Evolutionary conservation across 2,797 vertebrate genomes (phyloP).

Genomic region (Capromys pilorides): DNA sequence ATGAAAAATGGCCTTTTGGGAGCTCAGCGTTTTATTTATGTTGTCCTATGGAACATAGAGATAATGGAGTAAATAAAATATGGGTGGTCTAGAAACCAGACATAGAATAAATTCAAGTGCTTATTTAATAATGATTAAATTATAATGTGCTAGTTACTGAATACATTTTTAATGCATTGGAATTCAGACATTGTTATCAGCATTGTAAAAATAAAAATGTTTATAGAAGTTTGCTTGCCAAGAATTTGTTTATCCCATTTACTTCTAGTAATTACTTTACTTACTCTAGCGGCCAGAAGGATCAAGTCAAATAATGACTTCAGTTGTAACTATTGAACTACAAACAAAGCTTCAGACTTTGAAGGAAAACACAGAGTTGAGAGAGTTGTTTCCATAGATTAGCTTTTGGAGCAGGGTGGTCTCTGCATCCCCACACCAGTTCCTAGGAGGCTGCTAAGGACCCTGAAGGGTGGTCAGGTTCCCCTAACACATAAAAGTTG

Average conservation of each 20-base stretch:
- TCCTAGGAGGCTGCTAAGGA: background rate
- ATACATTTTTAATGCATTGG: background rate
- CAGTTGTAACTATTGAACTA: background rate
- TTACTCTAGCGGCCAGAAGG: conserved; percentile 34
- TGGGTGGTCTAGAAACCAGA: background rate
- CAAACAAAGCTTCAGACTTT: background rate
- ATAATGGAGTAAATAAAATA: background rate
- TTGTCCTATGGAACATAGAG: background rate
- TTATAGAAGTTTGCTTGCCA: conserved; percentile 20
- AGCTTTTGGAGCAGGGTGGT: background rate
- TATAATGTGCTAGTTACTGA: conserved; percentile 35
- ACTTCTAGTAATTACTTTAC: conserved; percentile 37
- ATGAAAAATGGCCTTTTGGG: background rate
- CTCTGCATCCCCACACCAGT: accelerated
- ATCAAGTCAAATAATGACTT: conserved; percentile 33
- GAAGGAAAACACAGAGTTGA: background rate
- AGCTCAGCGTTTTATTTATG: conserved; percentile 56
- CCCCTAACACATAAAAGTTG: accelerated
- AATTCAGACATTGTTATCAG: conserved; percentile 21
- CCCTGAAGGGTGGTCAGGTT: accelerated
- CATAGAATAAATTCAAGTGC: conserved; percentile 23
- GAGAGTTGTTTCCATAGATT: background rate
- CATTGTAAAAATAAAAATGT: conserved; percentile 15
- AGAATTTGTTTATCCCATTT: conserved; percentile 23
- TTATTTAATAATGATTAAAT: conserved; percentile 36